Conservation (phyloP, 2,113 vertebrate species). For the Puntigrus tetrazona region DNA sequence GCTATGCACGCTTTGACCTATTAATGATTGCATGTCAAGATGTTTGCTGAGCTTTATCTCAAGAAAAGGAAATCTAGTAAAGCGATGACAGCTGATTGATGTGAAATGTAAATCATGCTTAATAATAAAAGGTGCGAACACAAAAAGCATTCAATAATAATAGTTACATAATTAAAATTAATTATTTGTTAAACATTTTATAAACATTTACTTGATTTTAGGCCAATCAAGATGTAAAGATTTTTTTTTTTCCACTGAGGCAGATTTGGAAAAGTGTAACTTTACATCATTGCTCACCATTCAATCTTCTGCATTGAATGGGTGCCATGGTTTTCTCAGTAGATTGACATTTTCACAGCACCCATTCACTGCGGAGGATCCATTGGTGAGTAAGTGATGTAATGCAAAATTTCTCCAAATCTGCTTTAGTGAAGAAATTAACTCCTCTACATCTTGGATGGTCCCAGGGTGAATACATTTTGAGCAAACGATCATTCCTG, state of each 20-base stretch:
- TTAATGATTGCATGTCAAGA: constrained; percentile 32
- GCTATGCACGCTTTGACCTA: constrained; percentile 41
- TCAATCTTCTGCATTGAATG: not conserved
- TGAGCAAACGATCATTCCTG: not conserved
- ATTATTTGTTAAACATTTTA: not conserved
- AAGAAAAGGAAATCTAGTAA: not conserved
- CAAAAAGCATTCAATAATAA: not conserved
- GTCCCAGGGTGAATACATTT: not conserved
- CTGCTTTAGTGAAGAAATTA: not conserved
- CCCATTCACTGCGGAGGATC: not conserved
- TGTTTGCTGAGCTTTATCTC: constrained; percentile 16
- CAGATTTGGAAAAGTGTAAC: not conserved
- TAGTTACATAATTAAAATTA: not conserved
- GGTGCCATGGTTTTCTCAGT: not conserved
- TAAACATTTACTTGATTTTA: not conserved
- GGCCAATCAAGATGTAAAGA: not conserved
- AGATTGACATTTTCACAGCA: not conserved
- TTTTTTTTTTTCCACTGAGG: not conserved
- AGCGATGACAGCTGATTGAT: not conserved
- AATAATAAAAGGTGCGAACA: not conserved
- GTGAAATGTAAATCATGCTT: not conserved
- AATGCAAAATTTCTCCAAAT: not conserved
- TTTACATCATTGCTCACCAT: not conserved
- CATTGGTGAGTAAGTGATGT: not conserved
- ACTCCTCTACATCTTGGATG: not conserved